A percentile compares a stretch with the other conserved stretches of the same genome.
These are phyloP conservation scores for Bacillus rossius DNA, from an alignment of 1,140 invertebrate species.

Conservation along the genomic window DNA sequence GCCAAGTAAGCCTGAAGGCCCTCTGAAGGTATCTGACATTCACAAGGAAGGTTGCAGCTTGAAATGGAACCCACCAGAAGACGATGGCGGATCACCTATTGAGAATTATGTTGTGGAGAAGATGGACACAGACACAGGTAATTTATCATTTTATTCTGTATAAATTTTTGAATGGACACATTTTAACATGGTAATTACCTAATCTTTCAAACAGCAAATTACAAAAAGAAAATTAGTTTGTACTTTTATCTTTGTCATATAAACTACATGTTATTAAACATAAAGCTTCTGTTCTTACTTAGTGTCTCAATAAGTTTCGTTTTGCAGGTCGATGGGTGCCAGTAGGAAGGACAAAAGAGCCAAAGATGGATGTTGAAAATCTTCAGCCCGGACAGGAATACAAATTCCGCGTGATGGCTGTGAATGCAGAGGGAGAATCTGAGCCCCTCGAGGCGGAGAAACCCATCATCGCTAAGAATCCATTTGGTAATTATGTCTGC, in stretches of 20 bases:
- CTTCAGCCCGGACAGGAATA: conserved; percentile 90
- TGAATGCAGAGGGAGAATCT: conserved; percentile 93
- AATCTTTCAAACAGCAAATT: too few relatives aligned
- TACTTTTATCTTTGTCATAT: too few relatives aligned
- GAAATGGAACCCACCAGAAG: conserved; percentile 89
- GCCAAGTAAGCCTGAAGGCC: conserved; percentile 87
- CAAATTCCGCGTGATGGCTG: conserved; percentile 93
- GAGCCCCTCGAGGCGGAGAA: conserved; percentile 86
- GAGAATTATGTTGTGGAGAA: conserved; percentile 92
- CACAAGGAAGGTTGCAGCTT: conserved; percentile 91
- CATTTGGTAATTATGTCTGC: conserved; percentile 67
- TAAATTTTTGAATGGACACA: not conserved
- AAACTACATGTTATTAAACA: too few relatives aligned
- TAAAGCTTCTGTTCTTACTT: too few relatives aligned
- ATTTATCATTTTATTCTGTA: too few relatives aligned
- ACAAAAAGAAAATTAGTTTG: too few relatives aligned
- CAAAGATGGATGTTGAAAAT: conserved; percentile 78
- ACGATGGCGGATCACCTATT: conserved; percentile 88
- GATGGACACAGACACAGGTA: conserved; percentile 70
- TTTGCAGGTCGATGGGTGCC: conserved; percentile 68
- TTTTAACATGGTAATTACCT: too few relatives aligned
- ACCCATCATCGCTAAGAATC: conserved; percentile 94
- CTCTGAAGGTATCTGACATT: conserved; percentile 84
- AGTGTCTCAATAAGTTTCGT: not conserved
- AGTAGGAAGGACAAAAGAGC: conserved; percentile 70